Evolutionary conservation across 2,888 invertebrate species (phyloP).

Genomic region (Stomorhina lunata): DNA sequence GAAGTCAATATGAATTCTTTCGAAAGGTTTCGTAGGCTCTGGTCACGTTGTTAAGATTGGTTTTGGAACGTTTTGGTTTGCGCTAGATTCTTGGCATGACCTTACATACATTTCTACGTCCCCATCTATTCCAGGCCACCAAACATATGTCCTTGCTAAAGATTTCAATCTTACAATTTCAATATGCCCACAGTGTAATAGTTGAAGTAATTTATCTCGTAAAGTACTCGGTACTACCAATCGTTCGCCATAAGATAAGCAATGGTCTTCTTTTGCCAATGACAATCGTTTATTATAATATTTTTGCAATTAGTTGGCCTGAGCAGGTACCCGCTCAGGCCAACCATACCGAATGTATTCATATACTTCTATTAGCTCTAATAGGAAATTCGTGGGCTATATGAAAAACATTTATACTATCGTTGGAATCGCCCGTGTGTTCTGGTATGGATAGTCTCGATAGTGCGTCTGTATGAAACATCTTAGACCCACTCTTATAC

Average conservation of each 20-base stretch:
- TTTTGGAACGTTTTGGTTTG: neutral
- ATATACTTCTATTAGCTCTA: neutral
- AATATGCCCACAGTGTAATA: constrained; percentile 19
- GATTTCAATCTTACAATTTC: constrained; percentile 39
- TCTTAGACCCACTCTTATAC: neutral
- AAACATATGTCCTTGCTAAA: constrained; percentile 42
- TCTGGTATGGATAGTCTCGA: neutral
- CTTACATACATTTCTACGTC: constrained; percentile 33
- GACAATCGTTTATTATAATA: constrained; percentile 1
- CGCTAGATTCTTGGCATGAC: neutral
- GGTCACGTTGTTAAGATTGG: neutral
- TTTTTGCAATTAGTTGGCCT: no score
- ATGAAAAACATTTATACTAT: neutral
- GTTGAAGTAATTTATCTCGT: neutral
- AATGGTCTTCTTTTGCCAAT: constrained; percentile 9
- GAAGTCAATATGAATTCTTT: constrained; percentile 43
- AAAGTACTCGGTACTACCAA: constrained; percentile 22
- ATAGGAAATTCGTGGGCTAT: neutral
- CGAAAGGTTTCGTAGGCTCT: constrained; percentile 1
- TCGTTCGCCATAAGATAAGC: constrained; percentile 34
- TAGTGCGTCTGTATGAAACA: neutral
- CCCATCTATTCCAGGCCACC: constrained; percentile 39
- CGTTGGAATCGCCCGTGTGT: neutral
- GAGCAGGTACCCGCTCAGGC: neutral
- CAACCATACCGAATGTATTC: neutral